These are phyloP conservation scores for Xestia sexstrigata DNA, from an alignment of 2,888 invertebrate species.

Conservation along the genomic window DNA sequence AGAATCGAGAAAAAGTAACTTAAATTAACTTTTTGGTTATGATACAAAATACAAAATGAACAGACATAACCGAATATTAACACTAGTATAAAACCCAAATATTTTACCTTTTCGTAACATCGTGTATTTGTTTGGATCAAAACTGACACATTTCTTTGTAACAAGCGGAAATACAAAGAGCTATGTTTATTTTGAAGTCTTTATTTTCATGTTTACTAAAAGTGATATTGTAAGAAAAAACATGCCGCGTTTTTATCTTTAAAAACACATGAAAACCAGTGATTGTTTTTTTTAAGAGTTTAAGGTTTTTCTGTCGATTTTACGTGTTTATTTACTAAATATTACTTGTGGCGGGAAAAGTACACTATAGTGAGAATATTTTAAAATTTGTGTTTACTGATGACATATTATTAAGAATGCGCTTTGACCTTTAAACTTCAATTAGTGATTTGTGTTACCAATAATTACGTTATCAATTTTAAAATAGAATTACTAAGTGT, in stretches of 20 bases:
- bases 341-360: background rate
- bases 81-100: constrained; percentile 35
- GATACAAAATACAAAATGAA: background rate
- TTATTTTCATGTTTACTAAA: constrained; percentile 25
- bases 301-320: background rate
- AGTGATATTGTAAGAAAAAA: background rate
- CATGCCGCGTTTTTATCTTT: background rate
- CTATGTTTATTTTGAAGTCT: constrained; percentile 27
- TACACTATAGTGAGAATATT: background rate
- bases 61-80: background rate
- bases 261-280: background rate
- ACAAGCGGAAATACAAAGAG: background rate
- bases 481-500: background rate
- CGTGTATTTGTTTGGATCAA: constrained; percentile 28
- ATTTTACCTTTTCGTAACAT: constrained; percentile 2
- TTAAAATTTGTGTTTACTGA: background rate
- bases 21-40: background rate
- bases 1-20: no score
- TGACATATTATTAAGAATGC: background rate
- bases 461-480: background rate
- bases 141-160: constrained; percentile 44
- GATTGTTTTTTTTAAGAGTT: background rate
- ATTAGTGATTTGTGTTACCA: background rate
- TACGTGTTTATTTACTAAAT: background rate
- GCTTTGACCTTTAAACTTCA: background rate